These are phyloP conservation scores for Drepanosiphum platanoidis DNA, from an alignment of 2,888 invertebrate genomes.

Conservation along the genomic window DNA sequence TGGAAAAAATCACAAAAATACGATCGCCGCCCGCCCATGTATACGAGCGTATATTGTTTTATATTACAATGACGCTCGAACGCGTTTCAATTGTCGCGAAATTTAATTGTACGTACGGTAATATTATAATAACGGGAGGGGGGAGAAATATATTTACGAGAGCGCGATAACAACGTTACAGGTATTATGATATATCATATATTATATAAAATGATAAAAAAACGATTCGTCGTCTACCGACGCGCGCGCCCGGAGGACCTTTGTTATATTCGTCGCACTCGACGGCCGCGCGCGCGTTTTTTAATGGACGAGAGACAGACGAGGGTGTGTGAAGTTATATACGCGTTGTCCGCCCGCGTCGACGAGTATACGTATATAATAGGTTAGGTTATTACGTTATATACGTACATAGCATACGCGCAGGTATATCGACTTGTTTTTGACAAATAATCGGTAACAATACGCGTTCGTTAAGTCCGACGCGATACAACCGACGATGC, in stretches of 20 bases:
- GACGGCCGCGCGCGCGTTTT: neutral
- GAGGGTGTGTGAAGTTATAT: neutral
- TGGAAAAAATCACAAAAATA: too few relatives aligned
- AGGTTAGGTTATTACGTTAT: neutral
- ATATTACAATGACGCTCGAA: too few relatives aligned
- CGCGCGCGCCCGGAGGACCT: neutral
- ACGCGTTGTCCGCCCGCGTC: neutral
- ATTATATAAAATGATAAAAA: too few relatives aligned
- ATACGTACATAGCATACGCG: neutral
- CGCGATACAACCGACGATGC: neutral
- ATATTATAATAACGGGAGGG: neutral
- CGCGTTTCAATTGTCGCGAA: too few relatives aligned
- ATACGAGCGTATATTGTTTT: too few relatives aligned
- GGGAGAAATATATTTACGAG: neutral
- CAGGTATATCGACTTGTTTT: conserved; percentile 20
- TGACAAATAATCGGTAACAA: conserved; percentile 55
- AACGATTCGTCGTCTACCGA: neutral
- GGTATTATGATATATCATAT: too few relatives aligned
- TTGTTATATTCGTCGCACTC: neutral
- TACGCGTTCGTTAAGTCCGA: conserved; percentile 50
- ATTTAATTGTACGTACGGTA: neutral
- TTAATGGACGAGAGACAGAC: too few relatives aligned
- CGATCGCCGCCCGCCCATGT: too few relatives aligned
- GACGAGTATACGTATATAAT: neutral
- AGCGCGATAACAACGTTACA: too few relatives aligned